Evolutionary conservation across 1,140 invertebrate species (phyloP).

Genomic region (Philotrypesis tridentata): DNA sequence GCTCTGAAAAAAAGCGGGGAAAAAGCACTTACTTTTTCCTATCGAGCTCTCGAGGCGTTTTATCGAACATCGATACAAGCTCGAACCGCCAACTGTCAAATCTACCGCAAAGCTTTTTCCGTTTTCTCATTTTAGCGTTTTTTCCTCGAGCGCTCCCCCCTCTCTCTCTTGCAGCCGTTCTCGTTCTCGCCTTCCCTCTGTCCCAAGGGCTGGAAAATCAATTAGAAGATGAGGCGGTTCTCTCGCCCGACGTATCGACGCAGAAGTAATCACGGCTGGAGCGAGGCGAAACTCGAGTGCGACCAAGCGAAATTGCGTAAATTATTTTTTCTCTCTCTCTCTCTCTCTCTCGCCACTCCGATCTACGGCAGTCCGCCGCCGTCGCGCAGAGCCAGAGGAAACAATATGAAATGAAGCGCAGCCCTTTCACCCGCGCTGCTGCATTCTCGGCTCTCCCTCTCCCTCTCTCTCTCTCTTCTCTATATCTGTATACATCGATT

Average conservation of each 20-base stretch:
- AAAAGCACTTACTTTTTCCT: conserved; percentile 28
- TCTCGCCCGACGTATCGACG: not conserved
- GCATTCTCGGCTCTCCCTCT: not conserved
- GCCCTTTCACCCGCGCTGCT: not conserved
- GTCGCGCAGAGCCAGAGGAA: not conserved
- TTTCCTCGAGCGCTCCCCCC: not conserved
- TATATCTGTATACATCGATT: not conserved
- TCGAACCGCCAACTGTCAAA: conserved; percentile 36
- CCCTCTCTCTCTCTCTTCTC: too few species aligned
- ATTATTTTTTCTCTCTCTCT: conserved; percentile 19
- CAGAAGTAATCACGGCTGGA: not conserved
- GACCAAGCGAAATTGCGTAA: not conserved
- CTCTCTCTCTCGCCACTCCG: too few species aligned
- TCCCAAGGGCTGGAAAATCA: conserved; percentile 26
- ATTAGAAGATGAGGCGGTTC: not conserved
- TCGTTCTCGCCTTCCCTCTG: not conserved
- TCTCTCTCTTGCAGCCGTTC: not conserved
- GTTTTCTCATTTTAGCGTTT: conserved; percentile 5
- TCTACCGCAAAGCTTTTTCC: conserved; percentile 7
- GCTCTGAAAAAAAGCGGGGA: not conserved
- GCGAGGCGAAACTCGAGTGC: not conserved
- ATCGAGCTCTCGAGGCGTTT: conserved; percentile 16
- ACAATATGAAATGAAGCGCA: not conserved
- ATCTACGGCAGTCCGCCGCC: not conserved
- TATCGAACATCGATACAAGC: conserved; percentile 43